Base-by-base conservation (phyloP, 2,797 vertebrate species). In the Sphaeramia orbicularis region DNA sequence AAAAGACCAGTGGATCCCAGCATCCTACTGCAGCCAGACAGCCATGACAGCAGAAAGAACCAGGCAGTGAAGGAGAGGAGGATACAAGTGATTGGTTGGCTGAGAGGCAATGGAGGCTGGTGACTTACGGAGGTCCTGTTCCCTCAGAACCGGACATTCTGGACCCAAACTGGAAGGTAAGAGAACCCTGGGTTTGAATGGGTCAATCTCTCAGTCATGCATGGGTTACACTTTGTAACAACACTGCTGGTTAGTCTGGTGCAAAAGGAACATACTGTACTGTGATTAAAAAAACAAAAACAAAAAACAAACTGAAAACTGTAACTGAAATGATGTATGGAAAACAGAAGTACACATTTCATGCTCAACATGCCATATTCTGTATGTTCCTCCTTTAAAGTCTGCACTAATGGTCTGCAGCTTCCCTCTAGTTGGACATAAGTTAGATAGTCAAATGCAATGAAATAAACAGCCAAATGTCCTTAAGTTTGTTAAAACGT, bases 61-160 rank as follows among this genome's bases (percentile, higher is more conserved):
- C 71, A 85, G 74, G 80, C 68, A 65, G 81, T 43, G 49, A 71
- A 14, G 79, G 40, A 78, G 65, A 75, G 50, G 60, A 78, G 37
- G 51, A 69, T 48, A 66, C 47, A 67, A 43, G 80, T 79, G 87
- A 89, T 76, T 85, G 86, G 65, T 84, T 91, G 90, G 89, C 78
- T 91, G 85, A 72, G 43, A 83, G 84, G 86, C 71, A 44, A 92
- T 90, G 91, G 91, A 92, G 79, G 84, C 81, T 87, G 66, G 86
- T 92, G 94, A 98, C 97, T 98, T 98, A 99, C 98, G 95, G 90
- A 89, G 94, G 91, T 94, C 93, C 92, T 92, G 94, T 94, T 94
- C 90, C 93, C 94, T 99, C 97, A 99, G 94, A 99, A 96, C 91
- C 95, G 95, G 94, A 97, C 97, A 96, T 93, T 98, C 97, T 95